A percentile compares a stretch with the other conserved stretches of the same genome.
phyloP scores from a whole-genome alignment of 2,888 invertebrate species.

The Eristalis pertinax region DNA sequence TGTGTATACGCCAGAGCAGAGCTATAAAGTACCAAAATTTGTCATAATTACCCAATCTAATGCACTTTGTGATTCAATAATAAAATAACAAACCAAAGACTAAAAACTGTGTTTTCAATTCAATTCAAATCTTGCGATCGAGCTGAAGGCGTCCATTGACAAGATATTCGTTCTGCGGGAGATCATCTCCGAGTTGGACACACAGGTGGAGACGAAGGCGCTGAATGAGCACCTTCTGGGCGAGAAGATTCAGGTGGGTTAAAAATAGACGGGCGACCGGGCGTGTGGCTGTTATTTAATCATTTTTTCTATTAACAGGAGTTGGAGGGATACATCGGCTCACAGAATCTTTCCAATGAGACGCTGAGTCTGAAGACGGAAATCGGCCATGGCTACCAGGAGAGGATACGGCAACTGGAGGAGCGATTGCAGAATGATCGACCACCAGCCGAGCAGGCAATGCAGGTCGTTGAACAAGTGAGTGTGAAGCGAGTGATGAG shows the following conservation, averaged over 20 bases:
- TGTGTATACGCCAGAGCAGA: too few relatives aligned
- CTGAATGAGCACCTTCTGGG: conserved; percentile 85
- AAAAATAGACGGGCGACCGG: conserved; percentile 9
- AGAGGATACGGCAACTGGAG: conserved; percentile 79
- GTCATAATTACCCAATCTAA: too few relatives aligned
- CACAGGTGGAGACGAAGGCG: conserved; percentile 87
- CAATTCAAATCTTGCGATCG: too few relatives aligned
- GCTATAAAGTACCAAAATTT: too few relatives aligned
- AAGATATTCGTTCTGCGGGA: conserved; percentile 89
- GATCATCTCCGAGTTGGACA: conserved; percentile 89
- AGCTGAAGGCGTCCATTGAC: conserved; percentile 88
- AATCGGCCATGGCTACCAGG: conserved; percentile 78
- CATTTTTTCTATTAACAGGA: conserved; percentile 73
- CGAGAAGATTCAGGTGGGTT: conserved; percentile 81
- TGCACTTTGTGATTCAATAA: too few relatives aligned
- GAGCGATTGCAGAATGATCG: conserved; percentile 82
- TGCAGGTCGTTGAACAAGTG: conserved; percentile 82
- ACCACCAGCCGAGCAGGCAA: conserved; percentile 82
- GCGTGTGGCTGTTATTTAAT: neutral
- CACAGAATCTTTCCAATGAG: conserved; percentile 79
- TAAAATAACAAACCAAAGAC: too few relatives aligned
- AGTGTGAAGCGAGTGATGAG: too few relatives aligned
- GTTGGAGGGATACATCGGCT: conserved; percentile 78
- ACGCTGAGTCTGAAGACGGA: conserved; percentile 78
- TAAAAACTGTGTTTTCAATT: too few relatives aligned